A percentile compares a stretch with the other conserved stretches of the same genome.
These are phyloP conservation scores for Imbricaverruca yamaguchii DNA, from an alignment of 2,888 invertebrate species.

Conservation along the genomic window DNA sequence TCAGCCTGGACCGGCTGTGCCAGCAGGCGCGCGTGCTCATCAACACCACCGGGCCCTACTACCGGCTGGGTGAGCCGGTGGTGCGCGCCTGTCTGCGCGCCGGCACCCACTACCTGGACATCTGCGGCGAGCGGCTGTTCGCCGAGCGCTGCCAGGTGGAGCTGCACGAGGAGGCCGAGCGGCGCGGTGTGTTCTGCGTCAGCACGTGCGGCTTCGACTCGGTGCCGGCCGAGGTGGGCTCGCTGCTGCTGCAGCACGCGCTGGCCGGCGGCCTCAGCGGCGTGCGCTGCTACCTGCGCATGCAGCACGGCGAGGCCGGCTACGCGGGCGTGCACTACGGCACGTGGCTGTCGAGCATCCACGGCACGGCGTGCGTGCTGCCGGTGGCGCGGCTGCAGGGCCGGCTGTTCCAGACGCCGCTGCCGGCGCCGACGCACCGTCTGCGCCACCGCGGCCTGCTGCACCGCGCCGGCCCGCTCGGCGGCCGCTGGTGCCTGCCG, in stretches of 20 bases:
- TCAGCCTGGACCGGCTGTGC: conserved; percentile 15
- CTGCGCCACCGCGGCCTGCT: neutral
- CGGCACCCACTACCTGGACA: conserved; percentile 31
- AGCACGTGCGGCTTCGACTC: conserved; percentile 34
- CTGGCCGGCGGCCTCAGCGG: neutral
- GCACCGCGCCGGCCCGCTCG: neutral
- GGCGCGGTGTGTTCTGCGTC: conserved; percentile 28
- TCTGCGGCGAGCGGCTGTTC: conserved; percentile 33
- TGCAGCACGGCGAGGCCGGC: neutral
- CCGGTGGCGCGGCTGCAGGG: conserved; percentile 18
- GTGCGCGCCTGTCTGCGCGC: conserved; percentile 30
- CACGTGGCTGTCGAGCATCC: conserved; percentile 17
- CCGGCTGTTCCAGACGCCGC: neutral
- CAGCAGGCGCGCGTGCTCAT: neutral
- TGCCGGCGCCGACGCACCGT: neutral
- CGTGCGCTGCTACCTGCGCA: neutral
- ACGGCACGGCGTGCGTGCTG: conserved; percentile 22
- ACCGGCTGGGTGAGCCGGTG: conserved; percentile 27
- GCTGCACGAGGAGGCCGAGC: conserved; percentile 28
- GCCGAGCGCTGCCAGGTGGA: conserved; percentile 30
- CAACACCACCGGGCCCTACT: conserved; percentile 16
- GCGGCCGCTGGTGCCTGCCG: conserved; percentile 56
- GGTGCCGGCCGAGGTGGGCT: conserved; percentile 32
- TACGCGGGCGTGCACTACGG: conserved; percentile 4
- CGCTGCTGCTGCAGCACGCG: conserved; percentile 25